Conservation (phyloP, 2,797 vertebrate genomes). For the Hipposideros larvatus region DNA sequence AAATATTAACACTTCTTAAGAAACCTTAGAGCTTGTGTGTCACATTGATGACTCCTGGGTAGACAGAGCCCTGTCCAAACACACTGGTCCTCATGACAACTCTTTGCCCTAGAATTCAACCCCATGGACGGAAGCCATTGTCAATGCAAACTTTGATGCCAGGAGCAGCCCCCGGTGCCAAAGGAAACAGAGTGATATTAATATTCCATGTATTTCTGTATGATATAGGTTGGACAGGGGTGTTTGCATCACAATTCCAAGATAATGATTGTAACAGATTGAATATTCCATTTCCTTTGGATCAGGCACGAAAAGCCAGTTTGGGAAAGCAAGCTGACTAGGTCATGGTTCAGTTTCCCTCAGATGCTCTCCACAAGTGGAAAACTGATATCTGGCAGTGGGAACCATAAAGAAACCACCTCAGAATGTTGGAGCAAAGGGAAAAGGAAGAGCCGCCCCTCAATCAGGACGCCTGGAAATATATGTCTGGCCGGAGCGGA, state of each 20-base stretch:
- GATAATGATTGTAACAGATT: background rate
- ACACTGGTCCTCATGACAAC: background rate
- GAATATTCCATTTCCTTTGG: background rate
- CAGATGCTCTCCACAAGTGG: background rate
- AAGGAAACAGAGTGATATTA: background rate
- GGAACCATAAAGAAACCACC: background rate
- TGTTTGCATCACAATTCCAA: background rate
- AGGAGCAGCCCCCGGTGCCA: background rate
- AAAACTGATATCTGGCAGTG: background rate
- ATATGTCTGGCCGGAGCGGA: background rate
- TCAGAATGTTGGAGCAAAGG: background rate
- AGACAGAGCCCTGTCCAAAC: conserved; percentile 25
- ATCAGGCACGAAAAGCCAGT: background rate
- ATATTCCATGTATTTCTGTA: background rate
- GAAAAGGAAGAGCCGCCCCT: accelerated
- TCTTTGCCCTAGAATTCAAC: background rate
- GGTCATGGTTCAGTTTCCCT: background rate
- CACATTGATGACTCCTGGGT: conserved; percentile 54
- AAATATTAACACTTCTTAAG: conserved; percentile 66
- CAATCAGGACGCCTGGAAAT: background rate
- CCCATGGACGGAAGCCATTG: background rate
- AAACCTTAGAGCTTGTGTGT: conserved; percentile 48
- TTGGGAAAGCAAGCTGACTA: background rate
- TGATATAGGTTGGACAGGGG: background rate
- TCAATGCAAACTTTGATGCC: background rate